Evolutionary conservation across 2,888 invertebrate species (phyloP), one percentile per base, ranked within the genome.

Genomic region (Coronaproctus castanopsis): DNA sequence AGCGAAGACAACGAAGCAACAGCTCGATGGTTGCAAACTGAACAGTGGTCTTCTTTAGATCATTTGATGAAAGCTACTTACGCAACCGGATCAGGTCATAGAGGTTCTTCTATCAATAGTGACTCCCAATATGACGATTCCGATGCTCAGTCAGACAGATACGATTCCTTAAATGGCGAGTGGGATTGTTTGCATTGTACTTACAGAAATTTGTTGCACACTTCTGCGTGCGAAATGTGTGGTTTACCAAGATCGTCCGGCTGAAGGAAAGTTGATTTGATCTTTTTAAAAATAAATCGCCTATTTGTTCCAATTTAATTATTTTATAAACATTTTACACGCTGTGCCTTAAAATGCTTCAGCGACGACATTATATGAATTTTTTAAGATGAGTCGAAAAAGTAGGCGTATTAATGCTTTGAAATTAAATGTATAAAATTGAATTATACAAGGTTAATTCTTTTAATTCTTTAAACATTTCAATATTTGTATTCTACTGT

Each of bases 121-220:
- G 36, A 36, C 36, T 57, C 60, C 24, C 61, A 65, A 21, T 60
- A 66, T 54, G 67, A 67, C 36, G 58, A 57, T 55, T 61, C 60
- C 53, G 61, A 60, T 48, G 24, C 62, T 54, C 57, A 59, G 24
- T 59, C 61, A 51, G 67, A 70, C 21, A 68, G 68, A 18, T 68
- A 71, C 57, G 66, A 65, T 57, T 58, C 65, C 52, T 65, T 71
- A 1, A 73, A 71, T 57, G 74, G 74, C 61, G 69, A 75, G 3
- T 96, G 96, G 95, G 89, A 89, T 24, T 96, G 96, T 72, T 80
- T 81, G 66, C 85, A 90, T 69, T 96, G 96, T 79, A 96, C 96
- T 63, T 96, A 83, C 75, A 81, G 91, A 70, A 96, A 96, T 77
- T 80, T 80, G 64, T 76, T 82, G 63, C 81, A 81, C 63, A 77